These are phyloP conservation scores for Clarias laeviceps DNA, from an alignment of 2,797 vertebrate genomes.

Conservation along the genomic window DNA sequence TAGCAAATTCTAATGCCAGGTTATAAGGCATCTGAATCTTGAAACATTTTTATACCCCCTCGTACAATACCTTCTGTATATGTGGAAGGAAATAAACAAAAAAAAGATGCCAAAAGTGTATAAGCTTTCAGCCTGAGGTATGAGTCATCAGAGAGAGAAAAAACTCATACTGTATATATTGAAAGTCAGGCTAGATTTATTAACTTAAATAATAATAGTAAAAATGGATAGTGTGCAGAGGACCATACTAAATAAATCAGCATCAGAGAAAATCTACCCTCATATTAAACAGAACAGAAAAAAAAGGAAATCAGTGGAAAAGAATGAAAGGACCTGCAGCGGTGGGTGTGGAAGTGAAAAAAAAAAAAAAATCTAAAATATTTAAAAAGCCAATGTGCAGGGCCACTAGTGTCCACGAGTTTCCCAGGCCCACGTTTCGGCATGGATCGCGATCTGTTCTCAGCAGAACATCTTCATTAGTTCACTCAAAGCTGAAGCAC, in stretches of 20 bases:
- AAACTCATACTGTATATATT: no score
- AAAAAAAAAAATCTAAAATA: not conserved
- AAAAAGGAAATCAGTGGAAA: not conserved
- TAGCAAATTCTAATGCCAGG: no score
- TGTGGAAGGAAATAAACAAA: not conserved
- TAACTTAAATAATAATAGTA: not conserved
- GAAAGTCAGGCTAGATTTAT: not conserved
- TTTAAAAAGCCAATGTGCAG: not conserved
- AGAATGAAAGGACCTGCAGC: not conserved
- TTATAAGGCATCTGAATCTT: no score
- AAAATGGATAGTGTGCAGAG: not conserved
- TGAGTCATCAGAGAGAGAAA: not conserved
- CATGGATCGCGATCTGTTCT: not conserved
- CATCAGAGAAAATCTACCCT: not conserved
- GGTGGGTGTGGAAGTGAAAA: not conserved
- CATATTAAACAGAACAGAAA: not conserved
- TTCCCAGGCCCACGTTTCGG: not conserved
- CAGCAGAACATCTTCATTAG: conserved; percentile 73
- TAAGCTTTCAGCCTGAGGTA: not conserved
- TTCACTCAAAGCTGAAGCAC: conserved; percentile 65
- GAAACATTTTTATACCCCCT: no score
- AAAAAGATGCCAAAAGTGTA: not conserved
- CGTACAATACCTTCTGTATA: not conserved
- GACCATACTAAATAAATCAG: conserved; percentile 15
- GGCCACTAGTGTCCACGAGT: not conserved